These are phyloP conservation scores for Limnodromus scolopaceus DNA, from an alignment of 2,797 vertebrate species.

Conservation along the genomic window DNA sequence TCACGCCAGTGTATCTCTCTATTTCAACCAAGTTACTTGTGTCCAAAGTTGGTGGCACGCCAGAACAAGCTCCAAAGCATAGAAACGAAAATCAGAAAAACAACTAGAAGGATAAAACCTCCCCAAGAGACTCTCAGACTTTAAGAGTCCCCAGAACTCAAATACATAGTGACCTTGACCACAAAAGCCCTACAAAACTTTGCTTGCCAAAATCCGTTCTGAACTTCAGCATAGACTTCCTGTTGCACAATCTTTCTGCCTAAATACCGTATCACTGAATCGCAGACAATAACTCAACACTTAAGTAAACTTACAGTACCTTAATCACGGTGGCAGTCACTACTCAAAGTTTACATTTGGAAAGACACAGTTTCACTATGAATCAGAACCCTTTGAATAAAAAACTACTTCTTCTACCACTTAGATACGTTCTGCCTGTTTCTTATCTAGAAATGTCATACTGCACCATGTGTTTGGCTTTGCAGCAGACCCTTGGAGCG, in stretches of 20 bases:
- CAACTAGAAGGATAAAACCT: not conserved
- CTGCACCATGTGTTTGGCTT: not conserved
- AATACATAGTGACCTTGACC: conserved; percentile 28
- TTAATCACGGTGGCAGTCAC: not conserved
- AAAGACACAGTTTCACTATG: not conserved
- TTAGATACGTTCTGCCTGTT: accelerated
- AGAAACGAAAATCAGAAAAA: not conserved
- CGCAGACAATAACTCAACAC: conserved; percentile 25
- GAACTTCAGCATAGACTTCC: conserved; percentile 33
- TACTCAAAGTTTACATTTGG: not conserved
- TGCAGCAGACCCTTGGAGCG: not conserved
- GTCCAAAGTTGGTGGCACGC: accelerated
- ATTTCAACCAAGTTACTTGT: not conserved
- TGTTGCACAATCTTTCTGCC: conserved; percentile 35
- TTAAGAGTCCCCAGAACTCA: not conserved
- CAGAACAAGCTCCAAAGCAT: not conserved
- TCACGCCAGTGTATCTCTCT: accelerated
- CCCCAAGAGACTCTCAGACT: not conserved
- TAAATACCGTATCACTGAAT: not conserved
- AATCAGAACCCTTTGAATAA: not conserved
- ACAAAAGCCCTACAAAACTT: not conserved
- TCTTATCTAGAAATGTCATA: not conserved
- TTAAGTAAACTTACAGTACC: conserved; percentile 8
- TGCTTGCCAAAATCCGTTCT: conserved; percentile 34
- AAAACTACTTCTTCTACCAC: not conserved